Conservation (phyloP, 2,113 vertebrate genomes). For the Lutjanus erythropterus region DNA sequence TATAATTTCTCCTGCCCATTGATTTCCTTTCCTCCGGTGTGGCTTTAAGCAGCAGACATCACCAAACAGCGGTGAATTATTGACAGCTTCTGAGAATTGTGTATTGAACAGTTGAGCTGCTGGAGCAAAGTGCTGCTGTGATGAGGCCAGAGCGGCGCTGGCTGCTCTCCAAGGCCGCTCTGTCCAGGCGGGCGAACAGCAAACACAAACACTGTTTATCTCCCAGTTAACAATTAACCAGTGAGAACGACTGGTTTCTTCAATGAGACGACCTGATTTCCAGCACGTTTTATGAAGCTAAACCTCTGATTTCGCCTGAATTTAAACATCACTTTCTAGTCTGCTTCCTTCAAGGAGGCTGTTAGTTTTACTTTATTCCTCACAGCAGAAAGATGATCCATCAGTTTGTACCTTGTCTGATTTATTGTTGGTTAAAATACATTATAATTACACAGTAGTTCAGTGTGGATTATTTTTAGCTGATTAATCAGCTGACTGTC, state of each 20-base stretch:
- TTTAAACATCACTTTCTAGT: neutral
- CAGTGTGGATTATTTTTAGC: constrained; percentile 13
- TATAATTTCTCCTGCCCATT: constrained; percentile 72
- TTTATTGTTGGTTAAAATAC: constrained; percentile 34
- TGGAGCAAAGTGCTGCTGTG: constrained; percentile 42
- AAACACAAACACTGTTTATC: constrained; percentile 75
- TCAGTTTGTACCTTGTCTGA: constrained; percentile 22
- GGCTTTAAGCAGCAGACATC: constrained; percentile 67
- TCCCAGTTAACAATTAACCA: constrained; percentile 78
- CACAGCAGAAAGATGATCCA: constrained; percentile 14
- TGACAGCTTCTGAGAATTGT: constrained; percentile 75
- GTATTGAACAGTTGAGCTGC: constrained; percentile 71
- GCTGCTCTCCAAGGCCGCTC: constrained; percentile 72
- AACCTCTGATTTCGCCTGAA: neutral
- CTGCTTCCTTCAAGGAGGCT: neutral
- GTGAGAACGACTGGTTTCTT: neutral
- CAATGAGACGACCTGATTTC: neutral
- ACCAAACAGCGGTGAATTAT: constrained; percentile 74
- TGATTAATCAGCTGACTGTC: constrained; percentile 24
- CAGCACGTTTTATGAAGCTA: neutral
- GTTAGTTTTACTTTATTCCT: neutral
- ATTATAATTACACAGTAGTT: constrained; percentile 29
- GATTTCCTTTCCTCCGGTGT: constrained; percentile 64
- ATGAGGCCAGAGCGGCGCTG: constrained; percentile 56
- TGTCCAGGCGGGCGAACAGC: constrained; percentile 49